These are phyloP conservation scores for Tinamus major DNA, from an alignment of 2,797 vertebrate species.

Conservation along the genomic window DNA sequence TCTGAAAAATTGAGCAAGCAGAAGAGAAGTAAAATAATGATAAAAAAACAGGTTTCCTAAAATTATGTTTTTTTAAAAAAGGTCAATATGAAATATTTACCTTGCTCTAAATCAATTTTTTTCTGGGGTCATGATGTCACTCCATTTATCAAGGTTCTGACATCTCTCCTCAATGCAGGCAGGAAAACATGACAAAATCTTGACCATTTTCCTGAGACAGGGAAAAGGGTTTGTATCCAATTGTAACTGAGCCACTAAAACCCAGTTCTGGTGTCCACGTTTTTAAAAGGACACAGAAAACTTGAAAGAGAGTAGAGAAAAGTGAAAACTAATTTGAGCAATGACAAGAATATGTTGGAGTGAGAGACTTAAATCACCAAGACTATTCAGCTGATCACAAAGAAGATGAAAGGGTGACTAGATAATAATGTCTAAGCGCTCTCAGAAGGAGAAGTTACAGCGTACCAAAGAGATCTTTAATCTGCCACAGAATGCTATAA, in stretches of 20 bases:
- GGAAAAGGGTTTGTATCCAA: background rate
- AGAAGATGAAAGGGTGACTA: background rate
- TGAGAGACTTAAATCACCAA: constrained; percentile 8
- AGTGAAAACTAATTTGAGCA: background rate
- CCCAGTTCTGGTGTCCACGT: background rate
- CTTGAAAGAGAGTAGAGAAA: background rate
- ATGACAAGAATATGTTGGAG: background rate
- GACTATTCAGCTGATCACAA: constrained; percentile 1
- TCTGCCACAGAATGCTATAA: background rate
- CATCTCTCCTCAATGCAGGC: background rate
- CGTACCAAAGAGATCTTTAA: constrained; percentile 24
- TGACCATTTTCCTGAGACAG: background rate
- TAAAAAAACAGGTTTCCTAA: background rate
- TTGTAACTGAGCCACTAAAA: background rate
- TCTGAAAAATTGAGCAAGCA: background rate
- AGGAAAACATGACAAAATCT: background rate
- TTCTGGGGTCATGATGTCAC: background rate
- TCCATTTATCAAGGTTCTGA: background rate
- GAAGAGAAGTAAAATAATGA: background rate
- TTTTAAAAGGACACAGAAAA: background rate
- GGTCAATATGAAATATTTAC: background rate
- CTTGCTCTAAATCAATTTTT: background rate
- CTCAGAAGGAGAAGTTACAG: background rate
- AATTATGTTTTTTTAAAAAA: background rate
- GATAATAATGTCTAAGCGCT: constrained; percentile 2